These are phyloP conservation scores for Epinotia bilunana DNA, from an alignment of 2,888 invertebrate species.

Conservation along the genomic window DNA sequence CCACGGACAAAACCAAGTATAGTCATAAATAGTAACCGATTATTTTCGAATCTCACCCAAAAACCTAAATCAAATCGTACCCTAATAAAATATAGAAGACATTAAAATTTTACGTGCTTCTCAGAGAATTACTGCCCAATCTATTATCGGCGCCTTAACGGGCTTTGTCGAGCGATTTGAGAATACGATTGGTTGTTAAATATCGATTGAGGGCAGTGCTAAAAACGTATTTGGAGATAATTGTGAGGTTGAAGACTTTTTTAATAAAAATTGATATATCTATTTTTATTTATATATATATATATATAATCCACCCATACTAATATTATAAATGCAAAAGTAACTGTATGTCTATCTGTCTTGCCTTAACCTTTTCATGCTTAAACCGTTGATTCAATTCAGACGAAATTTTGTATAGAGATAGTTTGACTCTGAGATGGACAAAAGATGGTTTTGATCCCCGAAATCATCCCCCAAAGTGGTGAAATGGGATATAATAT, in stretches of 20 bases:
- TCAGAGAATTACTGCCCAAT: conserved; percentile 45
- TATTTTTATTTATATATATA: no score
- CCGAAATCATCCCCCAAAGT: no score
- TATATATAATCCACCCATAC: no score
- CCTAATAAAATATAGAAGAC: conserved; percentile 48
- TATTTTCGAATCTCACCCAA: conserved; percentile 11
- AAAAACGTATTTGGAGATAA: not conserved
- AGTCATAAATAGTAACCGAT: conserved; percentile 18
- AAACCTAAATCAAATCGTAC: conserved; percentile 37
- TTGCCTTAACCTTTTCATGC: no score
- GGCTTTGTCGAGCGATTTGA: conserved; percentile 31
- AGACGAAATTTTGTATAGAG: no score
- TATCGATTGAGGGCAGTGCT: conserved; percentile 19
- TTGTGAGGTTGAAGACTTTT: not conserved
- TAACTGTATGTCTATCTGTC: no score
- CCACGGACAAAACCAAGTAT: no score
- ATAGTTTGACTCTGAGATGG: no score
- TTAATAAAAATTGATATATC: not conserved
- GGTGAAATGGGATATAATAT: no score
- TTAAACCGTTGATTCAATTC: no score
- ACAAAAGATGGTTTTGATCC: no score
- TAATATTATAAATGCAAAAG: no score
- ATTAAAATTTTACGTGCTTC: conserved; percentile 52
- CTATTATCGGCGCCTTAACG: conserved; percentile 45
- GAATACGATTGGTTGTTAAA: conserved; percentile 31